Evolutionary conservation across 1,140 invertebrate genomes (phyloP).

Genomic region (Zaprionus nigranus): DNA sequence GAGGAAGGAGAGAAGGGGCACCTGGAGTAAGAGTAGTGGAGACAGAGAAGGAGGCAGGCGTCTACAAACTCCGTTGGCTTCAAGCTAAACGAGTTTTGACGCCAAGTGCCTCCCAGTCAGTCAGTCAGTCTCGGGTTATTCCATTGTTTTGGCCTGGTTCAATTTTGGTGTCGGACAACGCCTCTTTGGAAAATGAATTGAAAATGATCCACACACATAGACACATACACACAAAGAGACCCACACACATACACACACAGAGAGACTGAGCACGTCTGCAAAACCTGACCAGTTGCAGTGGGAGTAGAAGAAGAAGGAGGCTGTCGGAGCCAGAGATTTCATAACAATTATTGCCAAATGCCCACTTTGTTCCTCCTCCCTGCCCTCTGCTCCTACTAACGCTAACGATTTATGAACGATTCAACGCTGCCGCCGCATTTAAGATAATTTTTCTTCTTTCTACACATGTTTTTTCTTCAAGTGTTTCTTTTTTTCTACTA

Average conservation of each 20-base stretch:
- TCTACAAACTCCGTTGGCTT: slow-evolving; percentile 46
- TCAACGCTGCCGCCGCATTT: slow-evolving; percentile 29
- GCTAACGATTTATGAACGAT: slow-evolving; percentile 48
- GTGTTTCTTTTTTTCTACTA: slow-evolving; percentile 9
- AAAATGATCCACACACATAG: slow-evolving; percentile 51
- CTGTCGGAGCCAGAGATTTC: slow-evolving; percentile 47
- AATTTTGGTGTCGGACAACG: slow-evolving; percentile 56
- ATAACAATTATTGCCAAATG: slow-evolving; percentile 80
- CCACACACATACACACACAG: background rate
- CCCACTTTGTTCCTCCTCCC: slow-evolving; percentile 8
- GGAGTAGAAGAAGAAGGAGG: no score
- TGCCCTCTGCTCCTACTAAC: background rate
- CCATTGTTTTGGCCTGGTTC: slow-evolving; percentile 68
- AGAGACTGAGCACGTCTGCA: slow-evolving; percentile 36
- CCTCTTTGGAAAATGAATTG: slow-evolving; percentile 56
- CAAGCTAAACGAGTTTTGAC: slow-evolving; percentile 66
- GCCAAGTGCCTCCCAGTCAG: slow-evolving; percentile 45
- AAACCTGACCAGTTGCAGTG: slow-evolving; percentile 3
- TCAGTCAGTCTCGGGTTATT: slow-evolving; percentile 65
- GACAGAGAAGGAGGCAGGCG: slow-evolving; percentile 1
- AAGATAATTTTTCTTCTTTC: slow-evolving; percentile 42
- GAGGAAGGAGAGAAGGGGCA: background rate
- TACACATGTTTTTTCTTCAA: slow-evolving; percentile 20
- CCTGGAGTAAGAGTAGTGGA: slow-evolving; percentile 1
- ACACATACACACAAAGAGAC: background rate